A percentile compares a stretch with the other conserved stretches of the same genome.
phyloP scores from a whole-genome alignment of 2,888 invertebrate genomes.

The Scaptomyza polygonia region DNA sequence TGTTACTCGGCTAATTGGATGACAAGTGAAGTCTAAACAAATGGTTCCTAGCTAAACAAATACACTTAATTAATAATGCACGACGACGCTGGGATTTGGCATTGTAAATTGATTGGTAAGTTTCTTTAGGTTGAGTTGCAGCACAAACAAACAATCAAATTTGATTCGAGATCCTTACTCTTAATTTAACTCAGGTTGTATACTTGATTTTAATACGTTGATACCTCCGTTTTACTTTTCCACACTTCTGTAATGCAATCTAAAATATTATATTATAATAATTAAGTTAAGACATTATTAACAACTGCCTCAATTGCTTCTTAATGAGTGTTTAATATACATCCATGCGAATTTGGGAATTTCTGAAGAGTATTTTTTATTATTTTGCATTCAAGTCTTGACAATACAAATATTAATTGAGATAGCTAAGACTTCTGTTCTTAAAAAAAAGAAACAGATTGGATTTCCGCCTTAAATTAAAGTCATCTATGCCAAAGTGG shows the following conservation, averaged over 20 bases:
- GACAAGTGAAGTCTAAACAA: conserved; percentile 43
- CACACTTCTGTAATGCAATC: too few relatives aligned
- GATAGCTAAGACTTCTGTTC: not conserved
- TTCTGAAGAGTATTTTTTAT: too few relatives aligned
- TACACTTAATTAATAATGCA: conserved; percentile 52
- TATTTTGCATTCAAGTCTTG: not conserved
- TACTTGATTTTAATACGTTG: too few relatives aligned
- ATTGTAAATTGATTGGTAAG: conserved; percentile 63
- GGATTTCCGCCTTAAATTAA: not conserved
- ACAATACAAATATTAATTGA: too few relatives aligned
- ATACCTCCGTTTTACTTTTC: too few relatives aligned
- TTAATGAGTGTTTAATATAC: too few relatives aligned
- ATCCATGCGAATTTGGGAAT: too few relatives aligned
- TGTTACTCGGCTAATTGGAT: conserved; percentile 14
- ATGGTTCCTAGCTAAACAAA: conserved; percentile 74
- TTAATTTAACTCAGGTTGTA: not conserved
- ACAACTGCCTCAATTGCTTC: too few relatives aligned
- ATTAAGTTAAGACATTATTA: too few relatives aligned
- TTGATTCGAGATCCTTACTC: not conserved
- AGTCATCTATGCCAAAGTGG: not conserved
- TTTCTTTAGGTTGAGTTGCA: not conserved
- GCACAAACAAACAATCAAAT: not conserved
- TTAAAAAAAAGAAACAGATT: not conserved
- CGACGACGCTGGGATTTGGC: conserved; percentile 27
- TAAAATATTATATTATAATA: too few relatives aligned